Evolutionary conservation across 1,140 invertebrate species (phyloP), one percentile per base, ranked within the genome.

Genomic region (Drosophila triauraria): DNA sequence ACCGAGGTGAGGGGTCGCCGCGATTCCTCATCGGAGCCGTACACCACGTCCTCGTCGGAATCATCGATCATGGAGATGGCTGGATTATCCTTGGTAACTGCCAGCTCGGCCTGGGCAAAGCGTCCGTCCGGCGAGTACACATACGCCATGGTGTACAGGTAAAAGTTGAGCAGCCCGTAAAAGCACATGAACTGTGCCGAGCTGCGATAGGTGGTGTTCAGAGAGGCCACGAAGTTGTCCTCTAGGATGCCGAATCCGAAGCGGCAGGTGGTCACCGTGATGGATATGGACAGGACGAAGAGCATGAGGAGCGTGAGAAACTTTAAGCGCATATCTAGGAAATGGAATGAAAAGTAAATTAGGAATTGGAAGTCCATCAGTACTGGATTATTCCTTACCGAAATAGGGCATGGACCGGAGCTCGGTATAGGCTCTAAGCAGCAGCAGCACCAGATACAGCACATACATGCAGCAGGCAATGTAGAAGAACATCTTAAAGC

Each of bases 21-120:
- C 75, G 96, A 97, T 69, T 98, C 97, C 84, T 98, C 97, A 75
- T 98, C 97, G 30, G 97, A 99, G 75, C 97, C 98, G 92, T 99
- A 99, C 76, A 99, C 97, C 8, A 99, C 97, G 80, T 99, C 98
- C 94, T 99, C 98, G 92, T 99, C 98, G 0, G 98, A 99, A 92
- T 99, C 98, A 93, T 99, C 99, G 62, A 99, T 97, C 98, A 99
- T 99, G 12, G 98, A 99, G 93, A 99, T 97, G 8, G 98, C 96
- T 50, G 98, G 98, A 94, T 99, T 99, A 94, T 99, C 98, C 94
- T 99, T 99, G 30, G 98, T 98, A 80, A 98, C 97, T 9, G 97
- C 94, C 35, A 95, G 95, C 93, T 99, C 98, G 98, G 93, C 90
- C 93, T 97, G 97, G 43, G 96, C 94, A 79, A 96, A 96, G 82